A percentile compares a stretch with the other conserved stretches of the same genome.
phyloP scores from a whole-genome alignment of 2,797 vertebrate genomes.

The Channa striata region DNA sequence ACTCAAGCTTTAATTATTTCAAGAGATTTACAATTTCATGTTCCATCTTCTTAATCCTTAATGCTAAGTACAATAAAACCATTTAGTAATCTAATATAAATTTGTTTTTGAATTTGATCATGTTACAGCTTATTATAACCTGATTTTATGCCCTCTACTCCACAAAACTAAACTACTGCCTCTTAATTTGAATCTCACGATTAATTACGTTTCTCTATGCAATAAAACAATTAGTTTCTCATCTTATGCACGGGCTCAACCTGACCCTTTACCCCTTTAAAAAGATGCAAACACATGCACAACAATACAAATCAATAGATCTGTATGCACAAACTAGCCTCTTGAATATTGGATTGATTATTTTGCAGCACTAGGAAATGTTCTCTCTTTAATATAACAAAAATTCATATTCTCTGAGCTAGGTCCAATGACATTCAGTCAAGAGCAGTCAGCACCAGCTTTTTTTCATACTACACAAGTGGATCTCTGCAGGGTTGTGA shows the following conservation, averaged over 20 bases:
- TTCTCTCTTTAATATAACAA: constrained; percentile 40
- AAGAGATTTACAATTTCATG: too few relatives aligned
- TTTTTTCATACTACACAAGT: constrained; percentile 42
- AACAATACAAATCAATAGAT: constrained; percentile 46
- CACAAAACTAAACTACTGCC: neutral
- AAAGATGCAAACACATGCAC: constrained; percentile 38
- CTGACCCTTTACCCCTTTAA: constrained; percentile 6
- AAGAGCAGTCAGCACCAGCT: constrained; percentile 45
- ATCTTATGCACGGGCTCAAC: constrained; percentile 3
- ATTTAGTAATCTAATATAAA: too few relatives aligned
- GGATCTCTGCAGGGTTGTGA: constrained; percentile 47
- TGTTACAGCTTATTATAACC: neutral
- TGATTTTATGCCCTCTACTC: neutral
- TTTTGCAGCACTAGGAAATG: constrained; percentile 46
- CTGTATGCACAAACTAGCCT: constrained; percentile 18
- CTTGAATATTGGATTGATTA: constrained; percentile 51
- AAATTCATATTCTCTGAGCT: constrained; percentile 55
- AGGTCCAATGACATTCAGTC: constrained; percentile 56
- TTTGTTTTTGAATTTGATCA: too few relatives aligned
- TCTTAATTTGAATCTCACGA: constrained; percentile 2
- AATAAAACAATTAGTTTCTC: constrained; percentile 8
- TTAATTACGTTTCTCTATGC: neutral
- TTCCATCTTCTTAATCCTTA: too few relatives aligned
- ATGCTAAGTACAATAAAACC: too few relatives aligned
- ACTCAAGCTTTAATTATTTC: too few relatives aligned